phyloP scores from a whole-genome alignment of 2,113 vertebrate species.

The Oncorhynchus tshawytscha region DNA sequence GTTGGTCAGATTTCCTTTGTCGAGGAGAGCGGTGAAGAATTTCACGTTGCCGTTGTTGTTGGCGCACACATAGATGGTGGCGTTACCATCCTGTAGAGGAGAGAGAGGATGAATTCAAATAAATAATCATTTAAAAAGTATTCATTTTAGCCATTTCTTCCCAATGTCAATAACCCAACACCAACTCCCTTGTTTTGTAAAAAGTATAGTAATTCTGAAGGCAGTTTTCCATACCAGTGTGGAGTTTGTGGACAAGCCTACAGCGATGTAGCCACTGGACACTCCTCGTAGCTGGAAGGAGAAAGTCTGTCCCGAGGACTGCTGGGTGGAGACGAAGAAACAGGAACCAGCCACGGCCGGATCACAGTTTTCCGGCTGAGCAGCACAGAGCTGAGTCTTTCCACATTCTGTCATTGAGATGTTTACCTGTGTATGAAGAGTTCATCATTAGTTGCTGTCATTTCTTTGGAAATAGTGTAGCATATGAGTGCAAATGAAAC shows the following conservation, averaged over 20 bases:
- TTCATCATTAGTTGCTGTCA: too few relatives aligned
- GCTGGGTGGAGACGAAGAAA: constrained; percentile 27
- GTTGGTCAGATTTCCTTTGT: background rate
- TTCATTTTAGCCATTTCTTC: too few relatives aligned
- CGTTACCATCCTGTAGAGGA: constrained; percentile 26
- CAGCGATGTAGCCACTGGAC: constrained; percentile 32
- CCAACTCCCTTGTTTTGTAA: too few relatives aligned
- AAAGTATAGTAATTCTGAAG: too few relatives aligned
- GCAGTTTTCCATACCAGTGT: constrained; percentile 14
- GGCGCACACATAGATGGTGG: constrained; percentile 49
- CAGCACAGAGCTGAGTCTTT: constrained; percentile 7
- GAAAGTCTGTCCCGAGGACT: background rate
- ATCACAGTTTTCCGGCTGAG: constrained; percentile 23
- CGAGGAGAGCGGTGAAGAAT: constrained; percentile 13
- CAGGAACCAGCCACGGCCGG: constrained; percentile 8
- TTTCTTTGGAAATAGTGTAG: too few relatives aligned
- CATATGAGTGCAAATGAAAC: too few relatives aligned
- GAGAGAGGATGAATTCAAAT: background rate
- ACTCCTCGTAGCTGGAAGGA: constrained; percentile 37
- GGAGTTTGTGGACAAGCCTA: background rate
- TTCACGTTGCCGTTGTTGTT: background rate
- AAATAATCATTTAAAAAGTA: background rate
- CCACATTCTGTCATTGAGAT: background rate
- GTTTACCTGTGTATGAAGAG: constrained; percentile 13
- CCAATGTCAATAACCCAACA: too few relatives aligned